Evolutionary conservation across 2,888 invertebrate species (phyloP).

Genomic region (Hydriomena furcata): DNA sequence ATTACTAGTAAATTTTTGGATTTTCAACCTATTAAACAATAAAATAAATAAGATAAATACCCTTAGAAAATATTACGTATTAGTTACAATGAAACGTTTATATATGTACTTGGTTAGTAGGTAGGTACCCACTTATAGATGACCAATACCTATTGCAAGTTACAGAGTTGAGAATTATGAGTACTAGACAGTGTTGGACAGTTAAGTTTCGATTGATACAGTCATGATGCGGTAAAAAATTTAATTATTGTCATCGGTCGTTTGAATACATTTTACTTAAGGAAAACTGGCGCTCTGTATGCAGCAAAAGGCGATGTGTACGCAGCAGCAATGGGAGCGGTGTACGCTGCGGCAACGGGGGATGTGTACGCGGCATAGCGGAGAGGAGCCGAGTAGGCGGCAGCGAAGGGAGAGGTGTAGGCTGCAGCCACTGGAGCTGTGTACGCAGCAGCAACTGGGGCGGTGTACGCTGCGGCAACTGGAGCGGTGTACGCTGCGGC

Average conservation of each 20-base stretch:
- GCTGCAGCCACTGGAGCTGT: conserved; percentile 52
- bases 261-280: conserved; percentile 11
- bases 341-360: conserved; percentile 44
- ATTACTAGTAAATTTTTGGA: too few species aligned
- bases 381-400: conserved; percentile 46
- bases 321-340: conserved; percentile 50
- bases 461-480: conserved; percentile 46
- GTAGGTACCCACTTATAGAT: too few species aligned
- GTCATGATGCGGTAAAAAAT: background rate
- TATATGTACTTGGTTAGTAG: too few species aligned
- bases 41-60: too few species aligned
- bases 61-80: too few species aligned
- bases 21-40: too few species aligned
- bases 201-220: background rate
- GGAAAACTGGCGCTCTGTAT: conserved; percentile 41
- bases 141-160: too few species aligned
- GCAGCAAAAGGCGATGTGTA: conserved; percentile 48
- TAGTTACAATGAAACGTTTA: too few species aligned
- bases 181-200: too few species aligned
- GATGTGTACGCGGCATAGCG: conserved; percentile 55
- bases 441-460: conserved; percentile 51
- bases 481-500: conserved; percentile 49
- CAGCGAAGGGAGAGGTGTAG: conserved; percentile 47
- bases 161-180: too few species aligned
- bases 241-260: background rate